Conservation (phyloP, 2,888 invertebrate species). For the Lepas anatifera region DNA sequence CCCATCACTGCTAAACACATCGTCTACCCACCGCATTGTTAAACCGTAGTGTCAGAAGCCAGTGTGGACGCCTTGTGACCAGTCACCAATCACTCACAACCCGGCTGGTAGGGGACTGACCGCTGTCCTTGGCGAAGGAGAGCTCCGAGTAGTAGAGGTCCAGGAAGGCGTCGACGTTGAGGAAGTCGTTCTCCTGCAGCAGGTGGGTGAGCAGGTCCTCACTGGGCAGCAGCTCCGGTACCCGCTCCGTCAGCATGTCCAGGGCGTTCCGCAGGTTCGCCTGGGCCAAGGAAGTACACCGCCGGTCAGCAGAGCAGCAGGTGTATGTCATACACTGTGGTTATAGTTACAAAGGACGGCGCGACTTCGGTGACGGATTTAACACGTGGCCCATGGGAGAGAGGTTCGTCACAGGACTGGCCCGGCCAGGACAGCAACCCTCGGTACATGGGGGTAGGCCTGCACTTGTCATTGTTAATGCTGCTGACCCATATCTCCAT, state of each 20-base stretch:
- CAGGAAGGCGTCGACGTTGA: background rate
- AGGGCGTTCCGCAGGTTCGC: background rate
- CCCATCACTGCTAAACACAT: too few relatives aligned
- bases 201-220: background rate
- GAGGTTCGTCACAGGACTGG: too few relatives aligned
- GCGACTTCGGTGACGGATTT: too few relatives aligned
- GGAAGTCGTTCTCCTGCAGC: background rate
- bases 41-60: too few relatives aligned
- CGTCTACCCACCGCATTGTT: too few relatives aligned
- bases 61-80: too few relatives aligned
- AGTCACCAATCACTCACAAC: background rate
- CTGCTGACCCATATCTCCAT: too few relatives aligned
- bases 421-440: background rate
- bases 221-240: background rate
- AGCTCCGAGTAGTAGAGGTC: background rate
- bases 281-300: too few relatives aligned
- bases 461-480: background rate
- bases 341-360: too few relatives aligned
- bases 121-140: background rate
- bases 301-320: too few relatives aligned
- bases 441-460: background rate
- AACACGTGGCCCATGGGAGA: too few relatives aligned
- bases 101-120: background rate
- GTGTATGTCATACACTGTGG: too few relatives aligned
- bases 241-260: conserved; percentile 5